phyloP scores from a whole-genome alignment of 2,113 vertebrate genomes.

The Bos javanicus region DNA sequence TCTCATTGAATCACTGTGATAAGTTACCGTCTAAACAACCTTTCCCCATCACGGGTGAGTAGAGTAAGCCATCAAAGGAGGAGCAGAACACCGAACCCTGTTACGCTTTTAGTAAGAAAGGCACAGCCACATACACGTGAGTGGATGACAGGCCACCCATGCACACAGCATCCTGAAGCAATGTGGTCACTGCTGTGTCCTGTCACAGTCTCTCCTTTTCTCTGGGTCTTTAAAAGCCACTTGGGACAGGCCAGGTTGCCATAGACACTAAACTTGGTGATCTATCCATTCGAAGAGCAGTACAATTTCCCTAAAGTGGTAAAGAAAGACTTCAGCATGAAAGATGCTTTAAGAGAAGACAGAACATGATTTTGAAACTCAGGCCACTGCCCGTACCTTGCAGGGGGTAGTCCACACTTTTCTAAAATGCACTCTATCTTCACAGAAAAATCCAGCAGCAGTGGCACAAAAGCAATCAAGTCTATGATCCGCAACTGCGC shows the following conservation, averaged over 20 bases:
- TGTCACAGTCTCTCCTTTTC: neutral
- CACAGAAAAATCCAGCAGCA: neutral
- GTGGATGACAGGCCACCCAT: accelerated
- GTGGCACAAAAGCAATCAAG: neutral
- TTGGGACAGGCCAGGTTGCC: neutral
- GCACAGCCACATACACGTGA: accelerated
- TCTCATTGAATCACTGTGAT: neutral
- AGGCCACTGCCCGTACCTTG: neutral
- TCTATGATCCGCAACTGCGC: neutral
- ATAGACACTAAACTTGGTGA: neutral
- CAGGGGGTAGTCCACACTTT: neutral
- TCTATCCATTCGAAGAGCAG: neutral
- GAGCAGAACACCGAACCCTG: accelerated
- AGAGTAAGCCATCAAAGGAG: neutral
- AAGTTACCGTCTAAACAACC: neutral
- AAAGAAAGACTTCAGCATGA: neutral
- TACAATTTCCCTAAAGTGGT: neutral
- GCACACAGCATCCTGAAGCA: neutral
- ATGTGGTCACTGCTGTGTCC: accelerated
- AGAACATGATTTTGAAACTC: neutral
- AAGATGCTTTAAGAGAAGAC: neutral
- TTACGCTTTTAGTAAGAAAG: neutral
- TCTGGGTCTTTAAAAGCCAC: neutral
- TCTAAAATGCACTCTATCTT: neutral
- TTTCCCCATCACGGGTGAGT: neutral